Evolutionary conservation across 2,888 invertebrate species (phyloP).

Genomic region (Nymphalis polychloros): DNA sequence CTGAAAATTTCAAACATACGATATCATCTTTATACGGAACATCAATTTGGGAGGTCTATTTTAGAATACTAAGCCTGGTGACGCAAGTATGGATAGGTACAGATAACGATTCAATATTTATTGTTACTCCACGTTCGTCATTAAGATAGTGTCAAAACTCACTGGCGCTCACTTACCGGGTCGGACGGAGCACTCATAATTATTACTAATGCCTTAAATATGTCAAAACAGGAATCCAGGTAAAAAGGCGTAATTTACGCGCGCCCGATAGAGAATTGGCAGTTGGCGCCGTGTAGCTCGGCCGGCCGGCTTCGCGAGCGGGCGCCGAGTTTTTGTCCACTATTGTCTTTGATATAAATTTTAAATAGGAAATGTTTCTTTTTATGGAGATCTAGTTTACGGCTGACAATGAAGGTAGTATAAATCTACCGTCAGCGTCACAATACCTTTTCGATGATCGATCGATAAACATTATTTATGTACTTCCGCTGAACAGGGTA

Average conservation of each 20-base stretch:
- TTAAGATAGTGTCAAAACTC: constrained; percentile 82
- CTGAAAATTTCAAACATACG: constrained; percentile 23
- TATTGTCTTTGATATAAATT: constrained; percentile 82
- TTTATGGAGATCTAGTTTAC: constrained; percentile 82
- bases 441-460: constrained; percentile 75
- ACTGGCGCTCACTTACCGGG: constrained; percentile 71
- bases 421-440: constrained; percentile 78
- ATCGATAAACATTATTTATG: constrained; percentile 81
- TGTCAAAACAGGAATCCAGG: constrained; percentile 83
- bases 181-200: constrained; percentile 77
- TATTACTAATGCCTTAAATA: constrained; percentile 83
- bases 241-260: constrained; percentile 82
- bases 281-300: constrained; percentile 76
- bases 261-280: constrained; percentile 81
- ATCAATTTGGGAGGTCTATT: constrained; percentile 74
- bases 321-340: constrained; percentile 80
- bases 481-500: constrained; percentile 65
- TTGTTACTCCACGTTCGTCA: constrained; percentile 79
- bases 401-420: constrained; percentile 79
- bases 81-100: constrained; percentile 69
- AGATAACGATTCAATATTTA: constrained; percentile 80
- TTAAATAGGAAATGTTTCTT: constrained; percentile 81
- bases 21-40: constrained; percentile 19
- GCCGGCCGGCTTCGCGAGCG: constrained; percentile 64
- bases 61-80: constrained; percentile 65